Evolutionary conservation across 1,140 invertebrate genomes (phyloP).

Genomic region (Anoplolepis gracilipes): DNA sequence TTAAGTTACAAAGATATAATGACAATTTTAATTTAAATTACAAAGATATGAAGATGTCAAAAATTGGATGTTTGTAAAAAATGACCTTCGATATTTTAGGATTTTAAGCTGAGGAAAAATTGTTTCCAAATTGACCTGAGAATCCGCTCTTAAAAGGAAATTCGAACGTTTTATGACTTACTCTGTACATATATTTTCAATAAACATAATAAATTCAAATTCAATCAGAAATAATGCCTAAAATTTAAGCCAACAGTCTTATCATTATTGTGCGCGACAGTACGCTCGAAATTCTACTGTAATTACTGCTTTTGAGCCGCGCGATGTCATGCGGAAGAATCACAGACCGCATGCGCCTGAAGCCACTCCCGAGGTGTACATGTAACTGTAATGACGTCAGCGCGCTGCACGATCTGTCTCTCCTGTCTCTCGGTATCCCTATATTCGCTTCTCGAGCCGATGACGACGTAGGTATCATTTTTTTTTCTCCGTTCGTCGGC

Average conservation of each 20-base stretch:
- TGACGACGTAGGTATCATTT: constrained; percentile 2
- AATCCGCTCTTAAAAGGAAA: no score
- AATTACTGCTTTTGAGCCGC: constrained; percentile 32
- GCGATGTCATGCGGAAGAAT: constrained; percentile 25
- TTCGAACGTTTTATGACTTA: no score
- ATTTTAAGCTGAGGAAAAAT: no score
- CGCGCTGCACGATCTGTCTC: constrained; percentile 27
- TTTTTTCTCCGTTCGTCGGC: constrained; percentile 25
- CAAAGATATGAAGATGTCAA: no score
- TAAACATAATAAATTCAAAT: neutral
- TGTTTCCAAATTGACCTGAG: no score
- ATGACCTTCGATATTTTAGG: no score
- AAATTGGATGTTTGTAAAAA: no score
- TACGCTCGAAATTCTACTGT: constrained; percentile 11
- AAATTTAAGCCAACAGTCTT: neutral
- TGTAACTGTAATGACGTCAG: constrained; percentile 59
- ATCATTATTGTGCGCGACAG: neutral
- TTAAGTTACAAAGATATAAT: no score
- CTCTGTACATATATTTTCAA: no score
- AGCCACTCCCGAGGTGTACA: constrained; percentile 49
- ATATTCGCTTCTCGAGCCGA: neutral
- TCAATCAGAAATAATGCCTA: constrained; percentile 1
- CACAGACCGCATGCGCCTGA: constrained; percentile 49
- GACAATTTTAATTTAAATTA: no score
- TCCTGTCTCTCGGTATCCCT: neutral